These are phyloP conservation scores for Arctocebus calabarensis DNA, from an alignment of 2,797 vertebrate genomes.

Conservation along the genomic window DNA sequence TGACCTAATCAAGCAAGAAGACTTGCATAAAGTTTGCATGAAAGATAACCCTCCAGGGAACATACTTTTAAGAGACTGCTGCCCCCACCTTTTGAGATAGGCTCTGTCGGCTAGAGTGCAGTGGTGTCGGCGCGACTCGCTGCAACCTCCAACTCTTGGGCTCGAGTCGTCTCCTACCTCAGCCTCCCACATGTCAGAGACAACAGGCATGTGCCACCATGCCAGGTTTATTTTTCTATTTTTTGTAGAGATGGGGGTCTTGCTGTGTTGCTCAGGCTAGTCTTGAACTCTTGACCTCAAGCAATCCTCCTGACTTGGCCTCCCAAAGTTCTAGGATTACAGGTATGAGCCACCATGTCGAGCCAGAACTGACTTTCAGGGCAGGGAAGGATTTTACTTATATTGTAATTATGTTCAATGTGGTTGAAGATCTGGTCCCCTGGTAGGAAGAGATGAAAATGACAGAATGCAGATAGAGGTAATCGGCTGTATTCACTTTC, in stretches of 20 bases:
- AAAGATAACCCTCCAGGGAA: neutral
- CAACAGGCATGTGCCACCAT: neutral
- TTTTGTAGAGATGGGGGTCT: too few relatives aligned
- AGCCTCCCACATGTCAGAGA: neutral
- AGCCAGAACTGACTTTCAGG: neutral
- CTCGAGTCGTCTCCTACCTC: neutral
- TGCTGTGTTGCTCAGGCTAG: too few relatives aligned
- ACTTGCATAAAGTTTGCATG: constrained; percentile 7
- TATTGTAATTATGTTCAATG: neutral
- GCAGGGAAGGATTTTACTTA: neutral
- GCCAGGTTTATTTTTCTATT: too few relatives aligned
- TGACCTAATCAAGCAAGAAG: constrained; percentile 8
- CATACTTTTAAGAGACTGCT: neutral
- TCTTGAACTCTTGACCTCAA: neutral
- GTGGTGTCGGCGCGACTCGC: neutral
- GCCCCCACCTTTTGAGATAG: neutral
- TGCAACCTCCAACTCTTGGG: neutral
- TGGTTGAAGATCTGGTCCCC: neutral
- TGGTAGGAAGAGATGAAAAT: neutral
- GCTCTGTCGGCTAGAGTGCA: neutral
- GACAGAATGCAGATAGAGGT: neutral
- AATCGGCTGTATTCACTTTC: neutral
- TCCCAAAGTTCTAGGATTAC: neutral
- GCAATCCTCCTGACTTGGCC: neutral
- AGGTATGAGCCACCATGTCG: neutral